Percentiles rank a stretch among this genome's conserved stretches.
phyloP scores from a whole-genome alignment of 2,888 invertebrate genomes.

The Chloromyia formosa region DNA sequence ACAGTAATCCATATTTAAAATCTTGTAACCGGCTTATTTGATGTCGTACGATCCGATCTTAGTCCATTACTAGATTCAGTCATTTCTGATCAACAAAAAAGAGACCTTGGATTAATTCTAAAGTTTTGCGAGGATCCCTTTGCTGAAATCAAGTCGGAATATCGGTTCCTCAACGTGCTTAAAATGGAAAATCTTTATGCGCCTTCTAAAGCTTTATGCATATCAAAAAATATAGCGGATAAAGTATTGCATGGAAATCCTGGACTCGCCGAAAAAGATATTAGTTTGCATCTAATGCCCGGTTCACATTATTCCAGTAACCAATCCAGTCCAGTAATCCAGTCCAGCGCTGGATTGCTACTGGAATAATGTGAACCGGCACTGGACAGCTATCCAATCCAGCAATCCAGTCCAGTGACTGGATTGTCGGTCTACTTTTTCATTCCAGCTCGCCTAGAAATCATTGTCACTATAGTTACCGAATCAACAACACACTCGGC shows the following conservation, averaged over 20 bases:
- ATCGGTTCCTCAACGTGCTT: conserved; percentile 45
- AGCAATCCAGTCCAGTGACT: no score
- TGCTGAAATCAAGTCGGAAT: conserved; percentile 44
- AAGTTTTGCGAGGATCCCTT: conserved; percentile 43
- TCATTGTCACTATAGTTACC: no score
- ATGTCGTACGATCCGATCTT: not conserved
- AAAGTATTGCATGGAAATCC: not conserved
- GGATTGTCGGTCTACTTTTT: no score
- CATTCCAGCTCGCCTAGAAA: no score
- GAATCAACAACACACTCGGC: no score
- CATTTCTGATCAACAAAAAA: not conserved
- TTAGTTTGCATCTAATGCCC: conserved; percentile 44
- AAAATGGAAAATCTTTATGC: conserved; percentile 39
- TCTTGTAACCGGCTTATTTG: not conserved
- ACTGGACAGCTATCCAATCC: no score
- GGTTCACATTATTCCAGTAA: no score
- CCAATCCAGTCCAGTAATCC: no score
- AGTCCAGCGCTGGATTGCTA: no score
- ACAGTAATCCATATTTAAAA: conserved; percentile 5
- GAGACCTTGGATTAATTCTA: not conserved
- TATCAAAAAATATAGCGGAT: not conserved
- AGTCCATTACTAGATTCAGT: not conserved
- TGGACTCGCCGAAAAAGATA: conserved; percentile 29
- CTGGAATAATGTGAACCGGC: no score
- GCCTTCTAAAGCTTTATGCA: not conserved